Evolutionary conservation across 2,888 invertebrate species (phyloP), one percentile per base, ranked within the genome.

Genomic region (Volucella inflata): DNA sequence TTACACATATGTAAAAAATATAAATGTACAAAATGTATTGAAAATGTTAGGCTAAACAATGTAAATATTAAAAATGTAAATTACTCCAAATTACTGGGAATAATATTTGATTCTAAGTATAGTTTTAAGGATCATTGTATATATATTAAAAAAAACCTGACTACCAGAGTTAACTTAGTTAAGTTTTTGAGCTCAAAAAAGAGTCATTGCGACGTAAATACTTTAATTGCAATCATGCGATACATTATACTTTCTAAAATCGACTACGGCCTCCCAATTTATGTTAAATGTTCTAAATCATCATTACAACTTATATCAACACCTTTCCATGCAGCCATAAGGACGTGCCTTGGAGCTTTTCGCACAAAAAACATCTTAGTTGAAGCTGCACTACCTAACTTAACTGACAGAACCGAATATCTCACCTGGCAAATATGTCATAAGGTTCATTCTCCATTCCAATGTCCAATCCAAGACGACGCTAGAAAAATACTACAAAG

Each of bases 111-210:
- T 21, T 46, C 46, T 44, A 46, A 62, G 14, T 44, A 38, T 40
- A 40, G 16, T 9, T 74, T 55, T 55, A 53, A 16, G 11, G 16
- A 44, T 12, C 64, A 50, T n/a, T 55, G 48, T 51, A 50, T 14
- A n/a, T 57, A 36, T 10, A 10, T 60, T 40, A 55, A 65, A 42
- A 77, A 70, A 11, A 30, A 14, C 10, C 21, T 70, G 30, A 70
- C 44, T 60, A 50, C 68, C 42, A 70, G 68, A 59, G 51, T 60
- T 17, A 70, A 78, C 53, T 50, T 62, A 44, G 70, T 78, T 55
- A 55, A 78, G 40, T 71, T 36, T 42, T 51, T 77, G 12, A 12
- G 50, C 42, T 77, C 42, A 12, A 77, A 68, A 60, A 51, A 44
- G n/a, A n/a, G 46, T n/a, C 42, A 14, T 21, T 50, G 44, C 16